phyloP scores from a whole-genome alignment of 2,888 invertebrate species.

The Drosophila trichaetosa region DNA sequence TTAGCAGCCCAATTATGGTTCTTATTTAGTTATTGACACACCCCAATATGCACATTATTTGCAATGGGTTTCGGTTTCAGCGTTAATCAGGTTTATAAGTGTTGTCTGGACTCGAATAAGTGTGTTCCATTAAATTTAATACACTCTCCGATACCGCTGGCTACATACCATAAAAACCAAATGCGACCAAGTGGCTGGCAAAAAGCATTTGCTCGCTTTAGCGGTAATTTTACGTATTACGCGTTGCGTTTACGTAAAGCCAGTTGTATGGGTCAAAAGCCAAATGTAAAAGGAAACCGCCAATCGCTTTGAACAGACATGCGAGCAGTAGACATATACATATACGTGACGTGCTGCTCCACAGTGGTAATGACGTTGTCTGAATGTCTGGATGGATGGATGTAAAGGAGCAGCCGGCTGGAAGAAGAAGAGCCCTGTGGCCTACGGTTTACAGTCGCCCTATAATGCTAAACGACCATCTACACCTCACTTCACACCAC shows the following conservation, averaged over 20 bases:
- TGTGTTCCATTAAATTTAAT: conserved; percentile 50
- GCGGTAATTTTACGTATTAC: conserved; percentile 48
- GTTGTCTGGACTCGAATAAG: conserved; percentile 41
- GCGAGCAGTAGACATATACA: conserved; percentile 54
- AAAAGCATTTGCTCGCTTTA: conserved; percentile 51
- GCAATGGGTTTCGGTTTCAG: conserved; percentile 27
- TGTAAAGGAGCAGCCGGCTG: conserved; percentile 1
- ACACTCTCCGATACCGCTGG: conserved; percentile 34
- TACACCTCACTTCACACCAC: conserved; percentile 1
- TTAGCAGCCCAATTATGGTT: conserved; percentile 26
- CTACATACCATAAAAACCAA: conserved; percentile 51
- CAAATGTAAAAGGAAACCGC: conserved; percentile 66
- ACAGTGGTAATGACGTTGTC: conserved; percentile 69
- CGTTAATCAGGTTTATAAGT: conserved; percentile 53
- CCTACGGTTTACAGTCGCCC: conserved; percentile 53
- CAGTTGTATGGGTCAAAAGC: conserved; percentile 55
- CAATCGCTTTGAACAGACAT: conserved; percentile 46
- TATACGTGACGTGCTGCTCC: conserved; percentile 54
- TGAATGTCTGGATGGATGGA: conserved; percentile 11
- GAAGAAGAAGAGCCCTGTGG: conserved; percentile 27
- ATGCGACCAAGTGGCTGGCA: conserved; percentile 63
- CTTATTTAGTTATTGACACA: conserved; percentile 21
- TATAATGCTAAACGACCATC: conserved; percentile 36
- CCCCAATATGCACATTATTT: conserved; percentile 31
- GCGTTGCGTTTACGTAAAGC: conserved; percentile 35